A percentile compares a stretch with the other conserved stretches of the same genome.
Evolutionary conservation across 1,140 invertebrate species (phyloP).

Genomic region (Drosophila seguyi): DNA sequence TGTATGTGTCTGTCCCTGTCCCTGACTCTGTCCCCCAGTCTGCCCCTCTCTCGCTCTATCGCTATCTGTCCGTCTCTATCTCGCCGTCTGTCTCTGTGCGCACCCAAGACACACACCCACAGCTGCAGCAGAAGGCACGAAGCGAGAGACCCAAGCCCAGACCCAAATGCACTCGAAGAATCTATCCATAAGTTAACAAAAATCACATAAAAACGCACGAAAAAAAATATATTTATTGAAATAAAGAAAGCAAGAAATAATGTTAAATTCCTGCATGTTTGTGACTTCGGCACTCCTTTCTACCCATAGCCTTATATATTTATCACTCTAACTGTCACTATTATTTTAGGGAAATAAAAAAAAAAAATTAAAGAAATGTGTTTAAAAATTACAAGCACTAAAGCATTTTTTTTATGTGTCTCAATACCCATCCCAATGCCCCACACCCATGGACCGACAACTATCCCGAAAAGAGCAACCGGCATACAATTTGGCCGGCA

Average conservation of each 20-base stretch:
- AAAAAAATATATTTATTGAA: no score
- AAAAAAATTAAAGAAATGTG: background rate
- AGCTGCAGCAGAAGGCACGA: slow-evolving; percentile 55
- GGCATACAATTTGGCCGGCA: slow-evolving; percentile 82
- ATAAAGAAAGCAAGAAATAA: no score
- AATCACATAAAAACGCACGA: no score
- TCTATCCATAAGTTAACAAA: background rate
- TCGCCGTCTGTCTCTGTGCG: slow-evolving; percentile 43
- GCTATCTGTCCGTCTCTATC: slow-evolving; percentile 30
- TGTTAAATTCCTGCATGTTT: no score
- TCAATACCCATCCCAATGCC: slow-evolving; percentile 31
- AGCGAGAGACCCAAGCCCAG: slow-evolving; percentile 22
- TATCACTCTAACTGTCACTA: background rate
- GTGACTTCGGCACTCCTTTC: no score
- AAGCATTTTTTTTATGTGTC: background rate
- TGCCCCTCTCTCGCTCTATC: slow-evolving; percentile 11
- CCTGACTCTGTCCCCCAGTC: background rate
- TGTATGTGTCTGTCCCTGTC: slow-evolving; percentile 37
- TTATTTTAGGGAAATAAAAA: background rate
- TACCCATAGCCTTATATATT: no score
- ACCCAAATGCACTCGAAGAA: slow-evolving; percentile 19
- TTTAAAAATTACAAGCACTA: background rate
- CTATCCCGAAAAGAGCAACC: slow-evolving; percentile 66
- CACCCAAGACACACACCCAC: slow-evolving; percentile 70
- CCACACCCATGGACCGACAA: slow-evolving; percentile 54